A percentile compares a stretch with the other conserved stretches of the same genome.
These are phyloP conservation scores for Formica exsecta DNA, from an alignment of 1,140 invertebrate species.

Conservation along the genomic window DNA sequence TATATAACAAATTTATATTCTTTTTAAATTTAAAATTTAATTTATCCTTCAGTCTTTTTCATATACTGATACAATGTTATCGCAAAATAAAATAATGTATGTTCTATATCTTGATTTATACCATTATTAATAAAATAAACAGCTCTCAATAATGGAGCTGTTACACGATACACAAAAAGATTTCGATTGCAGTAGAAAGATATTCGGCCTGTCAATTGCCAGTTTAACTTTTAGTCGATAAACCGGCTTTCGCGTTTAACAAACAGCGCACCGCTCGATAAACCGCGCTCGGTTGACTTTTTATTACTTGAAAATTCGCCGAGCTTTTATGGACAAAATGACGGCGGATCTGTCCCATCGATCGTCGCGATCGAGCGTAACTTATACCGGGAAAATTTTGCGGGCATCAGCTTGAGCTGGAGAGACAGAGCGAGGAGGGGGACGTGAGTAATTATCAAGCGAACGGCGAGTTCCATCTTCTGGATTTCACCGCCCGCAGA, in stretches of 20 bases:
- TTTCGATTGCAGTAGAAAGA: conserved; percentile 17
- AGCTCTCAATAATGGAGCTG: not conserved
- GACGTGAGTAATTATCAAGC: conserved; percentile 93
- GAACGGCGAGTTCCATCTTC: conserved; percentile 93
- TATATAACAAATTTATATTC: not conserved
- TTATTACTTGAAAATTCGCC: conserved; percentile 19
- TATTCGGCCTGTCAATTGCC: conserved; percentile 16
- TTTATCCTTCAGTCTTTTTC: not conserved
- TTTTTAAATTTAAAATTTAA: conserved; percentile 3
- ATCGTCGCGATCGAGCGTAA: conserved; percentile 1
- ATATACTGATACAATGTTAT: not conserved
- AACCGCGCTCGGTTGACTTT: not conserved
- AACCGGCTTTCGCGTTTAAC: conserved; percentile 16
- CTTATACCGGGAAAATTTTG: not conserved
- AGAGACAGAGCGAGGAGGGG: conserved; percentile 91
- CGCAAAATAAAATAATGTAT: not conserved
- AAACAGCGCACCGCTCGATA: conserved; percentile 16
- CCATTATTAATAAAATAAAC: conserved; percentile 28
- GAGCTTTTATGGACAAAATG: not conserved
- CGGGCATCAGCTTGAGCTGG: conserved; percentile 89
- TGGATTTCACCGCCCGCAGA: conserved; percentile 90
- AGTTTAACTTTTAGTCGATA: conserved; percentile 45
- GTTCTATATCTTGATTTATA: not conserved
- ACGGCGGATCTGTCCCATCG: not conserved
- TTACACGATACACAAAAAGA: conserved; percentile 21